These are phyloP conservation scores for Hystrix cristata DNA, from an alignment of 2,113 vertebrate species.

Conservation along the genomic window DNA sequence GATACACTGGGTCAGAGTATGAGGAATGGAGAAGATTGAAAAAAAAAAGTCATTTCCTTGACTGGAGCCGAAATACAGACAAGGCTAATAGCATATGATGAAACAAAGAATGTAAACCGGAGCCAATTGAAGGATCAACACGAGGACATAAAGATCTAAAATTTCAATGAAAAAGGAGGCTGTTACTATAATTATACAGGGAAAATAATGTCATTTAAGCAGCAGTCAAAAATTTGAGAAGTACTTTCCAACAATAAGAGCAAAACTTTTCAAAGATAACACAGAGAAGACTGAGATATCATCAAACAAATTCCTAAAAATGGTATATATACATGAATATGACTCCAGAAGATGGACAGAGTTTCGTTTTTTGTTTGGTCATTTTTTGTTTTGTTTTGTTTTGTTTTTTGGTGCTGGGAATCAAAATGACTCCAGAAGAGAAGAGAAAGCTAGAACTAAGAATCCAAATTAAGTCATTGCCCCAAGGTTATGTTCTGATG, in stretches of 20 bases:
- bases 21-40: background rate
- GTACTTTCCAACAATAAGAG: background rate
- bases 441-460: background rate
- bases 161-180: background rate
- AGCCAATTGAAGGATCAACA: background rate
- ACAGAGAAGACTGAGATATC: background rate
- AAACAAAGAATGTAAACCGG: constrained; percentile 22
- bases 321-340: too few relatives aligned
- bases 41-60: background rate
- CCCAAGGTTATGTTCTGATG: background rate
- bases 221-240: background rate
- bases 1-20: background rate
- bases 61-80: background rate
- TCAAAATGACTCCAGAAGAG: background rate
- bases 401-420: too few relatives aligned
- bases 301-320: background rate
- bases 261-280: background rate
- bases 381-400: too few relatives aligned
- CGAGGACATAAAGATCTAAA: background rate
- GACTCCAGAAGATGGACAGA: too few relatives aligned
- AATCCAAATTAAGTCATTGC: background rate
- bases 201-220: background rate
- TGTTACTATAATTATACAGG: background rate
- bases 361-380: too few relatives aligned
- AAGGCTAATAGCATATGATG: background rate